These are phyloP conservation scores for Asteroscopus sphinx DNA, from an alignment of 2,888 invertebrate genomes.

Conservation along the genomic window DNA sequence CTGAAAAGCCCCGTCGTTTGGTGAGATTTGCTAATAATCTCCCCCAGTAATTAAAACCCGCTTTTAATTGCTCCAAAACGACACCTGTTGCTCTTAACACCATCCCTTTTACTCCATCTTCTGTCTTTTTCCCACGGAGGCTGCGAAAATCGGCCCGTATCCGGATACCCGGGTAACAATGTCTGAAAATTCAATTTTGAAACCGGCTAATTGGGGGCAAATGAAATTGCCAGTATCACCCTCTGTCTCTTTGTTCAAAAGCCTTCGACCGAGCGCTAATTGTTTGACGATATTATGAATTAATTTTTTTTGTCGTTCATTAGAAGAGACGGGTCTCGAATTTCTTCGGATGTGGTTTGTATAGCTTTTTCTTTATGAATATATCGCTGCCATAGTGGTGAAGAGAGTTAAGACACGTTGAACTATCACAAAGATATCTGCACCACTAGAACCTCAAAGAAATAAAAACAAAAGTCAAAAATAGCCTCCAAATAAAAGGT, in stretches of 20 bases:
- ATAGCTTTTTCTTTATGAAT: background rate
- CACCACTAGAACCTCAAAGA: background rate
- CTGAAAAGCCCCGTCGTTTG: constrained; percentile 80
- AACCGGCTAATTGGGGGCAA: constrained; percentile 84
- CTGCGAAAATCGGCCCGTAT: constrained; percentile 84
- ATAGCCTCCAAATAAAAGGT: too few relatives aligned
- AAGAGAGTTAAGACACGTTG: too few relatives aligned
- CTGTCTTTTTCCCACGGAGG: constrained; percentile 73
- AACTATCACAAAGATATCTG: too few relatives aligned
- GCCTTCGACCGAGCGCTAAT: constrained; percentile 76
- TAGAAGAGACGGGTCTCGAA: background rate
- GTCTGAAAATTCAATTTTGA: constrained; percentile 86
- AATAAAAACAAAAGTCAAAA: background rate
- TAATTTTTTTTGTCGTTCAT: constrained; percentile 69
- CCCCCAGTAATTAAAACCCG: constrained; percentile 88
- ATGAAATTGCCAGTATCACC: constrained; percentile 84
- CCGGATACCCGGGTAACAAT: constrained; percentile 85
- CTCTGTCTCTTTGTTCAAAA: constrained; percentile 79
- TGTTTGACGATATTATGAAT: constrained; percentile 81
- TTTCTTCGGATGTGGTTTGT: constrained; percentile 1
- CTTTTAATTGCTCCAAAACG: constrained; percentile 87
- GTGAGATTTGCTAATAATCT: constrained; percentile 86
- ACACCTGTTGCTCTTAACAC: constrained; percentile 85
- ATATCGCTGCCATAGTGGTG: too few relatives aligned
- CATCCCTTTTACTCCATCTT: constrained; percentile 58